Percentiles rank a stretch among this genome's conserved stretches.
phyloP scores from a whole-genome alignment of 2,888 invertebrate species.

The Nasonovia ribisnigri region DNA sequence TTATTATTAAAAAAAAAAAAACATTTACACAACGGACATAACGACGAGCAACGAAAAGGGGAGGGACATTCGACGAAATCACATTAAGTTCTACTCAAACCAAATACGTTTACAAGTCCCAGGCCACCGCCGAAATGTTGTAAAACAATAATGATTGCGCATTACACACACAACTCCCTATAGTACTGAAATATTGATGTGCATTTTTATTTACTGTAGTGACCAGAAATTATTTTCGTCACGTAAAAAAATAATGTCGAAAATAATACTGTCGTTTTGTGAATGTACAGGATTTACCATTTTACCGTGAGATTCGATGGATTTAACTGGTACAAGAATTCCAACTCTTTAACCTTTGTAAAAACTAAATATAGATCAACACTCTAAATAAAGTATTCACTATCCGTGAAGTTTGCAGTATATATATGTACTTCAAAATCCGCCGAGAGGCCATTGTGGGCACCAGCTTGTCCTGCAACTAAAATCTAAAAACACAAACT shows the following conservation, averaged over 20 bases:
- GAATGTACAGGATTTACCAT: not conserved
- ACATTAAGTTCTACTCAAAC: not conserved
- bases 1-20: not conserved
- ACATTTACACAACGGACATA: not conserved
- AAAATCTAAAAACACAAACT: not conserved
- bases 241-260: not conserved
- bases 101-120: conserved; percentile 39
- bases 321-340: not conserved
- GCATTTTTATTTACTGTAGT: not conserved
- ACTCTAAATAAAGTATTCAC: not conserved
- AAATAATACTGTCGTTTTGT: not conserved
- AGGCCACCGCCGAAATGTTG: conserved; percentile 1
- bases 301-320: not conserved
- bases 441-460: not conserved
- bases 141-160: conserved; percentile 35
- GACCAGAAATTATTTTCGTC: not conserved
- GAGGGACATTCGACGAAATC: not conserved
- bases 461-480: not conserved
- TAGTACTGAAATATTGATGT: not conserved
- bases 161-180: not conserved
- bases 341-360: not conserved
- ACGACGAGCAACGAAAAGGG: not conserved
- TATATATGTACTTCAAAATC: not conserved
- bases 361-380: not conserved
- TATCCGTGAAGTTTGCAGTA: not conserved